Base-by-base conservation (phyloP, 2,888 invertebrate genomes). In the Hyppa rectilinea region DNA sequence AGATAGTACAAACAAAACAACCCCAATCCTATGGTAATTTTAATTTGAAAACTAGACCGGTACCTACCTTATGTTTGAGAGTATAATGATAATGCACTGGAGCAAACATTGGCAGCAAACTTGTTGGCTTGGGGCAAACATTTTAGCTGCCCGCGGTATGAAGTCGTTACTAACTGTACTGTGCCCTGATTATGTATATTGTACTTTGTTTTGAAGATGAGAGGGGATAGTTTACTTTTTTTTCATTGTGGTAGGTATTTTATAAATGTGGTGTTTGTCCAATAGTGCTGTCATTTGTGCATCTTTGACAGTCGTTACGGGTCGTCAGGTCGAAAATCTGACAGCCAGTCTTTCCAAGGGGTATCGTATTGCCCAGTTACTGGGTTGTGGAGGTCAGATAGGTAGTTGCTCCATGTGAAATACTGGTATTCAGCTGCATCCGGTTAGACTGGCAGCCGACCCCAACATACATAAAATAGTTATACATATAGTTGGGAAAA, bases 81-180 rank as follows among this genome's bases (percentile, higher is more conserved):
- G 23, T 45, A 50, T 85, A 78, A 81, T 73, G 68, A 80, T 80
- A 82, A 79, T 80, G 83, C 78, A 78, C 40, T 70, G 50, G 38
- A 53, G 65, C 53, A 75, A 70, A 78, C 72, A 83, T 53, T 63
- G 52, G 36, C 60, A 40, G 55, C 62, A 23, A 73, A 50, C 47
- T 67, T 86, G 88, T 88, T 83, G 81, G 80, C 69, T 61, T 65
- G n/a, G 38, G 36, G 79, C 81, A 89, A 89, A 89, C 89, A 85
- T 85, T 87, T 82, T 81, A 81, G 77, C 82, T 61, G 64, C 61
- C 75, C 61, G 50, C 63, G 78, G 71, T 85, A 87, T 89, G 75
- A 87, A 86, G 88, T 80, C 75, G 81, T 89, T 83, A 87, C 81
- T 78, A 85, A 82, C 67, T 69, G 58, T 55, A 83, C 62, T 58